Conservation (phyloP, 2,797 vertebrate genomes). For the Hemitrygon akajei region DNA sequence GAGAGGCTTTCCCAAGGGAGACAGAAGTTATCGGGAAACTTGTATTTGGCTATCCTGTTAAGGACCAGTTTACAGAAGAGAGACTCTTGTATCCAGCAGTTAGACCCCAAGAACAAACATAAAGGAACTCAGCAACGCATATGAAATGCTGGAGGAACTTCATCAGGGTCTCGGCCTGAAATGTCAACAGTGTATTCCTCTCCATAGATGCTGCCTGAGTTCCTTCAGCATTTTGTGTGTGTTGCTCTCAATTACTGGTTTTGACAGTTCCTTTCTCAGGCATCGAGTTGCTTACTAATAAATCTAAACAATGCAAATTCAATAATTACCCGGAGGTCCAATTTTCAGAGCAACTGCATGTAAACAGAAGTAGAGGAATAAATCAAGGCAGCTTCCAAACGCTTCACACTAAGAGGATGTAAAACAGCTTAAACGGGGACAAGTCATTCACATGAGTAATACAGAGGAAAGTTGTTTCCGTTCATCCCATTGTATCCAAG, state of each 20-base stretch:
- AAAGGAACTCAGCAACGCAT: too few relatives aligned
- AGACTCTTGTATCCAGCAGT: too few relatives aligned
- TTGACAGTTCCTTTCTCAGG: slow-evolving; percentile 8
- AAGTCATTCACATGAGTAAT: neutral
- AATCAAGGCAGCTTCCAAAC: neutral
- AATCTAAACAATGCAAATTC: slow-evolving; percentile 15
- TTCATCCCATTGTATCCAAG: neutral
- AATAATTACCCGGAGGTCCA: slow-evolving; percentile 30
- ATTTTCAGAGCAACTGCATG: neutral
- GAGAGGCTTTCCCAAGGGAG: too few relatives aligned
- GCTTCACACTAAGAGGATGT: neutral
- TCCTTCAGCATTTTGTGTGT: too few relatives aligned
- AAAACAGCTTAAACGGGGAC: neutral
- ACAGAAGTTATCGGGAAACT: too few relatives aligned
- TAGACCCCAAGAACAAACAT: too few relatives aligned
- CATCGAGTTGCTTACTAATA: neutral
- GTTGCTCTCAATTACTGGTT: neutral
- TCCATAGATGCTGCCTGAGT: too few relatives aligned
- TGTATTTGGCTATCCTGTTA: too few relatives aligned
- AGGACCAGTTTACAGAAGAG: too few relatives aligned
- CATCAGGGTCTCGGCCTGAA: too few relatives aligned
- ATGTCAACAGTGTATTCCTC: too few relatives aligned
- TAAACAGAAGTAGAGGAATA: slow-evolving; percentile 19
- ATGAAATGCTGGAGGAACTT: too few relatives aligned
- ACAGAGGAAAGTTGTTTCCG: neutral